A percentile compares a stretch with the other conserved stretches of the same genome.
Conservation (phyloP, 2,888 invertebrate genomes). For the Lymantria dispar region DNA sequence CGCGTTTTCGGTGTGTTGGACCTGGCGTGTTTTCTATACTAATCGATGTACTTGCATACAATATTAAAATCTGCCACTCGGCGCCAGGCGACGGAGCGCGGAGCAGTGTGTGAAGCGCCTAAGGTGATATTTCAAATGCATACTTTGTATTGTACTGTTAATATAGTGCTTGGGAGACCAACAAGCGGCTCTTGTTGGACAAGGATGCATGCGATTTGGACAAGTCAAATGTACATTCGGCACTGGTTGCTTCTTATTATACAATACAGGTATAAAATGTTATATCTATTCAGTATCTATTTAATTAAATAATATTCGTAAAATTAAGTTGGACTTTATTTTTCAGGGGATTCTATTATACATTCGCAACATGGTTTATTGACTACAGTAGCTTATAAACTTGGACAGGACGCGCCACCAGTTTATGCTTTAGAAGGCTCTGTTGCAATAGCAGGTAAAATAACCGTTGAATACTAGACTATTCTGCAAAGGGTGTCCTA, state of each 20-base stretch:
- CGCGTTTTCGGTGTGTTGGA: too few species aligned
- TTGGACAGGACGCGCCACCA: constrained; percentile 88
- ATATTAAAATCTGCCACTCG: too few species aligned
- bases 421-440: constrained; percentile 96
- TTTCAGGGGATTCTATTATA: constrained; percentile 86
- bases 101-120: too few species aligned
- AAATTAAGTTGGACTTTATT: background rate
- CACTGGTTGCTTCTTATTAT: constrained; percentile 96
- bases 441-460: constrained; percentile 89
- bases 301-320: background rate
- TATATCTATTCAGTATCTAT: too few species aligned
- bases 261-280: constrained; percentile 89
- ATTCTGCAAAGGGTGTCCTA: too few species aligned
- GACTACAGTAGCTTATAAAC: constrained; percentile 95
- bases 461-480: background rate
- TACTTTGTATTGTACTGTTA: background rate
- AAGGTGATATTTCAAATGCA: background rate
- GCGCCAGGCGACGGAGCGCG: too few species aligned
- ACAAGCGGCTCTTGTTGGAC: constrained; percentile 96
- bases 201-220: constrained; percentile 93
- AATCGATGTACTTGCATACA: too few species aligned
- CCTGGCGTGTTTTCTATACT: too few species aligned
- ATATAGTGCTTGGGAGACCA: constrained; percentile 96
- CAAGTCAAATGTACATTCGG: constrained; percentile 97
- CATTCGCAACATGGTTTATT: constrained; percentile 93